phyloP scores from a whole-genome alignment of 2,888 invertebrate genomes.

The Rhogogaster chlorosoma region DNA sequence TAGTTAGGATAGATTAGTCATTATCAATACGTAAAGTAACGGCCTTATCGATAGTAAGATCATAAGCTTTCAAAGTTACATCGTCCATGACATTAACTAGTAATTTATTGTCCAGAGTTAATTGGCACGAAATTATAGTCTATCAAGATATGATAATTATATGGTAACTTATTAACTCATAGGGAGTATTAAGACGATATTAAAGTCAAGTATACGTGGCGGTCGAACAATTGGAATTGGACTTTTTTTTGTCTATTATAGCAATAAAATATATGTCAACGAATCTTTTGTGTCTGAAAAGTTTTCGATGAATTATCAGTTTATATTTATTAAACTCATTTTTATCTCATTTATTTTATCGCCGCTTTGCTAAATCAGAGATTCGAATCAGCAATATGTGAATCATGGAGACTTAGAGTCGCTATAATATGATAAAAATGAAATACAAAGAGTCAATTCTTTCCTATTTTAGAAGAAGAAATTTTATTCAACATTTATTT shows the following conservation, averaged over 20 bases:
- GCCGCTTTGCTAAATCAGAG: constrained; percentile 26
- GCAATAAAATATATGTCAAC: constrained; percentile 2
- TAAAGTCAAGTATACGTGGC: neutral
- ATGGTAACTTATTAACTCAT: neutral
- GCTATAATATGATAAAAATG: neutral
- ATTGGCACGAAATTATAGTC: neutral
- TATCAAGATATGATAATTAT: neutral
- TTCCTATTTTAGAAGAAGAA: neutral
- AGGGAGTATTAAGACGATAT: too few species aligned
- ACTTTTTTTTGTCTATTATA: neutral
- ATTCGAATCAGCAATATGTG: neutral
- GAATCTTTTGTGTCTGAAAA: neutral
- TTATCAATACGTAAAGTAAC: constrained; percentile 11
- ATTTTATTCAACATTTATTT: neutral
- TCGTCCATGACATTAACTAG: constrained; percentile 10
- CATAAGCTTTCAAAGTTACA: constrained; percentile 5
- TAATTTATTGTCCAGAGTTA: neutral
- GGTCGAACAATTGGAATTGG: neutral
- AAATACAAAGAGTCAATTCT: constrained; percentile 45
- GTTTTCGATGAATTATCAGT: neutral
- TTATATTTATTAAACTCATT: neutral
- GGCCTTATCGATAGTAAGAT: constrained; percentile 23
- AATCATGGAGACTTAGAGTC: neutral
- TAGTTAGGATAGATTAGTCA: constrained; percentile 4
- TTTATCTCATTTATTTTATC: neutral